These are phyloP conservation scores for Lasioglossum lativentre DNA, from an alignment of 2,888 invertebrate genomes.

Conservation along the genomic window DNA sequence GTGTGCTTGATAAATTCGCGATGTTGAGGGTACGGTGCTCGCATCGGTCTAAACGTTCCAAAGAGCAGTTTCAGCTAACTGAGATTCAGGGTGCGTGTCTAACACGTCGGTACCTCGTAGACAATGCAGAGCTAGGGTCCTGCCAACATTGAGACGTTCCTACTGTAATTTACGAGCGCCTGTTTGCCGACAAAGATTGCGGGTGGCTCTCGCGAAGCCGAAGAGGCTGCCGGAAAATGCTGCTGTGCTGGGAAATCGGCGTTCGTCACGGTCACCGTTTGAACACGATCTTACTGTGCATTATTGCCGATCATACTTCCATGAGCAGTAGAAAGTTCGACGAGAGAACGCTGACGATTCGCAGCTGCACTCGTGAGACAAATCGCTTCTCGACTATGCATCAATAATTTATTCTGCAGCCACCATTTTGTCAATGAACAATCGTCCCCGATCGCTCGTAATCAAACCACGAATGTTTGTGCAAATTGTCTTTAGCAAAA, in stretches of 20 bases:
- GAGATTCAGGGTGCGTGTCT: conserved; percentile 63
- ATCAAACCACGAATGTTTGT: too few relatives aligned
- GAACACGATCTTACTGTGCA: conserved; percentile 47
- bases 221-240: conserved; percentile 57
- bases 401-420: background rate
- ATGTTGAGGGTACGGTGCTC: background rate
- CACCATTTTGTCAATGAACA: background rate
- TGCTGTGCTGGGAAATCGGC: conserved; percentile 37
- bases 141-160: conserved; percentile 68
- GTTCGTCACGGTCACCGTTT: conserved; percentile 54
- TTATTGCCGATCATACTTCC: conserved; percentile 63
- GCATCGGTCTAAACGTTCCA: background rate
- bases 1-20: background rate
- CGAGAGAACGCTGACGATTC: background rate
- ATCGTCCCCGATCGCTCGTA: too few relatives aligned
- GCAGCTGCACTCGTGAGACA: conserved; percentile 9
- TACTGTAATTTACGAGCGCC: conserved; percentile 75
- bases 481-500: too few relatives aligned
- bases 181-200: conserved; percentile 81
- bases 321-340: conserved; percentile 45
- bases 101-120: conserved; percentile 66
- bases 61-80: conserved; percentile 40
- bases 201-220: conserved; percentile 75
- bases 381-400: background rate
- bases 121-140: conserved; percentile 58